phyloP scores from a whole-genome alignment of 2,888 invertebrate species.

The Laothoe populi region DNA sequence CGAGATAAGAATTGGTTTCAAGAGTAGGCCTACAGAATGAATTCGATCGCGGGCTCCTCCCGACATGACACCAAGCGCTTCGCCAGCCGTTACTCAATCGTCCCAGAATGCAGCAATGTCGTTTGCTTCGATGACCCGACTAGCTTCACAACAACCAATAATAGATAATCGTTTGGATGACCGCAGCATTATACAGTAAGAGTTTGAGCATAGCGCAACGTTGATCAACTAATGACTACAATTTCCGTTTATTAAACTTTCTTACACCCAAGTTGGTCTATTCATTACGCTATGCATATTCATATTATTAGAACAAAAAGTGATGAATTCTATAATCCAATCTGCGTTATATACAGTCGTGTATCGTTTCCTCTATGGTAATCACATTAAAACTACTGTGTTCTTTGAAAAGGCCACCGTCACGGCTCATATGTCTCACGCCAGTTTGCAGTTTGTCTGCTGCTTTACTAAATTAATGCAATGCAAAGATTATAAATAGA shows the following conservation, averaged over 20 bases:
- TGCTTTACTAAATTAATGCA: slow-evolving; percentile 51
- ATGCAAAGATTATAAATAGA: slow-evolving; percentile 49
- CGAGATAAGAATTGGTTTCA: too few species aligned
- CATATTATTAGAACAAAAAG: slow-evolving; percentile 28
- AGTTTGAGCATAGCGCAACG: slow-evolving; percentile 13
- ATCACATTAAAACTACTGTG: slow-evolving; percentile 41
- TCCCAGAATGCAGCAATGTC: slow-evolving; percentile 67
- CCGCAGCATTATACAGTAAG: slow-evolving; percentile 1
- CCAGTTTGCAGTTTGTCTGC: slow-evolving; percentile 47
- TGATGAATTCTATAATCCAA: slow-evolving; percentile 43
- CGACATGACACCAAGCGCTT: slow-evolving; percentile 46
- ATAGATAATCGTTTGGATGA: slow-evolving; percentile 37
- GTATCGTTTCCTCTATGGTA: slow-evolving; percentile 54
- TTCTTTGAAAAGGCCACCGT: slow-evolving; percentile 52
- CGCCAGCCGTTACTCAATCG: slow-evolving; percentile 64
- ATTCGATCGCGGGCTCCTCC: slow-evolving; percentile 31
- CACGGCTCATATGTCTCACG: slow-evolving; percentile 62
- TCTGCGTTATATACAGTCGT: slow-evolving; percentile 42
- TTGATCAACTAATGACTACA: slow-evolving; percentile 9
- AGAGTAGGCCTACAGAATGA: too few species aligned
- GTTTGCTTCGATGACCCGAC: slow-evolving; percentile 48
- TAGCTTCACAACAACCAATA: slow-evolving; percentile 52
- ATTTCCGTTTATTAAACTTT: slow-evolving; percentile 18
- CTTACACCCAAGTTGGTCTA: slow-evolving; percentile 3
- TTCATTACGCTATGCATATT: slow-evolving; percentile 41